Evolutionary conservation across 2,888 invertebrate genomes (phyloP).

Genomic region (Cephonodes hylas): DNA sequence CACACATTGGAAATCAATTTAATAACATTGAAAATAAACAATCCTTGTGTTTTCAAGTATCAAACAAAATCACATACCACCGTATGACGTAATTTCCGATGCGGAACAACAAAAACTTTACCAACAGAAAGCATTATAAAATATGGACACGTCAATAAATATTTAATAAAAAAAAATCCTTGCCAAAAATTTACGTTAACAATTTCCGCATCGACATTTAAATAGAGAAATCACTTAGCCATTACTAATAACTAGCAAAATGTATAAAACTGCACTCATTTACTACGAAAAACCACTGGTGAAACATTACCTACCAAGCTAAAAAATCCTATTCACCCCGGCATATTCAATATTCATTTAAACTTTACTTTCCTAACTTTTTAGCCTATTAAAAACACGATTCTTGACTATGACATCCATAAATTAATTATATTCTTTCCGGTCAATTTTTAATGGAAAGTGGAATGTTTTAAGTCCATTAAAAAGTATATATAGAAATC

Average conservation of each 20-base stretch:
- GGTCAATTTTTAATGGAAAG: neutral
- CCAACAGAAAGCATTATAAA: no score
- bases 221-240: neutral
- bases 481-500: neutral
- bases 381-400: neutral
- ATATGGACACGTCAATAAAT: neutral
- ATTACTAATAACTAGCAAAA: neutral
- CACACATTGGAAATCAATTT: constrained; percentile 13
- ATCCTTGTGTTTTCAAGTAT: constrained; percentile 7
- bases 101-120: neutral
- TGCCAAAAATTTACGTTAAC: neutral
- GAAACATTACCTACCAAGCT: neutral
- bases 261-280: constrained; percentile 5
- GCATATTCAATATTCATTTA: neutral
- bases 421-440: neutral
- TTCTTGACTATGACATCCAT: neutral
- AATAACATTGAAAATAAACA: constrained; percentile 7
- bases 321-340: neutral
- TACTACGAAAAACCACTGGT: constrained; percentile 2
- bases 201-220: neutral
- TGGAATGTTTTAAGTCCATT: constrained; percentile 1
- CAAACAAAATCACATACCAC: constrained; percentile 9
- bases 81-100: neutral
- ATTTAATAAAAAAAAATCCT: neutral
- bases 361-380: neutral